A percentile compares a stretch with the other conserved stretches of the same genome.
Conservation (phyloP, 2,888 invertebrate genomes). For the Eremobia ochroleuca region DNA sequence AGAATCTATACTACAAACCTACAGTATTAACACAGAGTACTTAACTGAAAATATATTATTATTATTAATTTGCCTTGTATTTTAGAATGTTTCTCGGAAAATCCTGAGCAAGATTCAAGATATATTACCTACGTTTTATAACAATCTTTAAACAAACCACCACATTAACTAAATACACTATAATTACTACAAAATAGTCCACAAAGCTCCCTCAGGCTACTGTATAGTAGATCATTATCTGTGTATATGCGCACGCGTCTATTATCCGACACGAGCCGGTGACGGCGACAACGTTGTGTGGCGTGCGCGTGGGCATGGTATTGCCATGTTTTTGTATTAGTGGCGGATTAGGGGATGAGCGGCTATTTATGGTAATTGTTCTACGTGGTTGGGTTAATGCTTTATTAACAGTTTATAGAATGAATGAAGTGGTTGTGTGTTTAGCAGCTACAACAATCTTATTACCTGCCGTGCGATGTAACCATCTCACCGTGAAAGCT, state of each 20-base stretch:
- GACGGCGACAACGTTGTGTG: background rate
- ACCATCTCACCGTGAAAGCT: too few species aligned
- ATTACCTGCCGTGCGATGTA: too few species aligned
- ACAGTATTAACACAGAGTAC: background rate
- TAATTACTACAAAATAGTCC: constrained; percentile 48
- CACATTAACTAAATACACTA: constrained; percentile 47
- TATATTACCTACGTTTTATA: background rate
- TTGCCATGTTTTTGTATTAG: constrained; percentile 37
- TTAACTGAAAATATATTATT: background rate
- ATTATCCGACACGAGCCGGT: constrained; percentile 28
- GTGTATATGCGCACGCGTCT: constrained; percentile 46
- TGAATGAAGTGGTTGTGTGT: background rate
- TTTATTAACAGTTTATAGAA: background rate
- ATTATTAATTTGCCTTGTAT: background rate
- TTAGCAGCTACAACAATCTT: background rate
- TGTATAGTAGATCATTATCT: constrained; percentile 47
- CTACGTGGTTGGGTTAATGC: constrained; percentile 10
- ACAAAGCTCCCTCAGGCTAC: constrained; percentile 33
- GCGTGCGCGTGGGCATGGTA: constrained; percentile 40
- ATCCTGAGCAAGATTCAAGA: background rate
- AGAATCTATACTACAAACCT: background rate
- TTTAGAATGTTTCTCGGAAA: background rate
- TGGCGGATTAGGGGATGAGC: constrained; percentile 31
- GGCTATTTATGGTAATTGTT: constrained; percentile 29
- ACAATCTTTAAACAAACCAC: background rate